These are phyloP conservation scores for Dicyrtomina minuta DNA, from an alignment of 2,888 invertebrate genomes.

Conservation along the genomic window DNA sequence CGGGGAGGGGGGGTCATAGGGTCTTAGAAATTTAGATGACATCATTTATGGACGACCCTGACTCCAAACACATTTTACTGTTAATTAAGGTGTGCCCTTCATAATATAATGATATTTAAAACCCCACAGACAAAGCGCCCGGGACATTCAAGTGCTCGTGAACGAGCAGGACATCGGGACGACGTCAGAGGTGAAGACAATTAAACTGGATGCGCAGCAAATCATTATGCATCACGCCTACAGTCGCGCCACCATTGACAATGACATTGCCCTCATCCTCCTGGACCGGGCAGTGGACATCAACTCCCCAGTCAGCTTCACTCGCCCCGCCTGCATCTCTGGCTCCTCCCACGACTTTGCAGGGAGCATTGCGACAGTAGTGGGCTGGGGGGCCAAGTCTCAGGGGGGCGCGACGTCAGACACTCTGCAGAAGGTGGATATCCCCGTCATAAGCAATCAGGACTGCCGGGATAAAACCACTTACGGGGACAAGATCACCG, in stretches of 20 bases:
- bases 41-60: too few relatives aligned
- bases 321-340: slow-evolving; percentile 44
- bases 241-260: slow-evolving; percentile 34
- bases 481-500: slow-evolving; percentile 45
- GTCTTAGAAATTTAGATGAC: too few relatives aligned
- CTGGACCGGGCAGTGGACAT: slow-evolving; percentile 40
- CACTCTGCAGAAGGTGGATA: slow-evolving; percentile 38
- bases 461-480: slow-evolving; percentile 44
- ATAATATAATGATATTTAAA: too few relatives aligned
- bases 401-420: slow-evolving; percentile 34
- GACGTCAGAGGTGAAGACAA: slow-evolving; percentile 3
- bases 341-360: slow-evolving; percentile 35
- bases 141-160: slow-evolving; percentile 11
- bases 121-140: slow-evolving; percentile 21
- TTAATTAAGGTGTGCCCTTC: too few relatives aligned
- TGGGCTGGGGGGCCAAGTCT: slow-evolving; percentile 8
- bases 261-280: slow-evolving; percentile 43
- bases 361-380: slow-evolving; percentile 37
- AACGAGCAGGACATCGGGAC: slow-evolving; percentile 43
- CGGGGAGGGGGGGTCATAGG: too few relatives aligned
- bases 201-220: not conserved
- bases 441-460: slow-evolving; percentile 43
- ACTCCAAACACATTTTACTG: too few relatives aligned
- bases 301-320: slow-evolving; percentile 28
- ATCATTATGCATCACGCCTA: slow-evolving; percentile 27